phyloP scores from a whole-genome alignment of 2,113 vertebrate species.

The Hippocampus guttulatus region DNA sequence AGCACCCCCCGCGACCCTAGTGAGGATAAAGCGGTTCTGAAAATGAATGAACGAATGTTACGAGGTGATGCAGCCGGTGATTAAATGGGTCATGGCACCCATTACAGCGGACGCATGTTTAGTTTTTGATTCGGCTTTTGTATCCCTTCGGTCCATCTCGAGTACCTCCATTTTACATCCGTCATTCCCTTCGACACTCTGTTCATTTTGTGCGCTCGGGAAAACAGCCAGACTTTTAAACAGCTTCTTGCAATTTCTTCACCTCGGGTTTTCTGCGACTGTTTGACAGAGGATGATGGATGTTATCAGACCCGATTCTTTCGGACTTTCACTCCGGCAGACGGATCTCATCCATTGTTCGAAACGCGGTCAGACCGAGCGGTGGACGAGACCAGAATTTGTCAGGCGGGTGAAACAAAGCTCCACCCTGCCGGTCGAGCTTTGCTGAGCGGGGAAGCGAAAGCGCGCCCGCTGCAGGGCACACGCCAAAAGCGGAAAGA shows the following conservation, averaged over 20 bases:
- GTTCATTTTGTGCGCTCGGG: conserved; percentile 1
- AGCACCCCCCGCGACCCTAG: too few species aligned
- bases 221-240: not conserved
- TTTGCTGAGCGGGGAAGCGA: not conserved
- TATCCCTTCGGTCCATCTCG: not conserved
- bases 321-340: not conserved
- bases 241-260: not conserved
- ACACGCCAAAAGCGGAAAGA: not conserved
- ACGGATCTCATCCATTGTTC: not conserved
- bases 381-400: not conserved
- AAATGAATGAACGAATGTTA: not conserved
- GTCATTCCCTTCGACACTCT: not conserved
- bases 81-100: not conserved
- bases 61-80: not conserved
- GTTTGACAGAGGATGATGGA: conserved; percentile 1
- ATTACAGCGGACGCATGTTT: not conserved
- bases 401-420: not conserved
- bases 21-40: too few species aligned
- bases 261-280: not conserved
- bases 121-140: not conserved
- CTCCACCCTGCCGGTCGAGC: not conserved
- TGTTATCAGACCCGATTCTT: not conserved
- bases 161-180: not conserved
- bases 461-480: not conserved
- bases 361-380: not conserved